phyloP scores from a whole-genome alignment of 2,797 vertebrate species.

The Salarias fasciatus region DNA sequence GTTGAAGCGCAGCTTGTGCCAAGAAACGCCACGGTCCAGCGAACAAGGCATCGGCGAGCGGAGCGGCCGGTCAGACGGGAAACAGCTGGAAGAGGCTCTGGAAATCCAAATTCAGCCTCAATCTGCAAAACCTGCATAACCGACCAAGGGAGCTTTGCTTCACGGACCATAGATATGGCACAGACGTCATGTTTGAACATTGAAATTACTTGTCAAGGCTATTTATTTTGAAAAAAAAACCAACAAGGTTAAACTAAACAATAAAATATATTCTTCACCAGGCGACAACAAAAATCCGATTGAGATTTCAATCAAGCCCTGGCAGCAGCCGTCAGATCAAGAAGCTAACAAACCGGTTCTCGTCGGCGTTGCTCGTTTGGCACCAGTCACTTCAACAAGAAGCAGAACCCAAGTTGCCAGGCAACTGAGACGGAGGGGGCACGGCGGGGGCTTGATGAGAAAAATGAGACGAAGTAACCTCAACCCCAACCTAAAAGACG shows the following conservation, averaged over 20 bases:
- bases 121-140: neutral
- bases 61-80: neutral
- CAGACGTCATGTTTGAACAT: neutral
- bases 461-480: slow-evolving; percentile 48
- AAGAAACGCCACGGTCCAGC: too few relatives aligned
- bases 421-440: slow-evolving; percentile 63
- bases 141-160: neutral
- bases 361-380: slow-evolving; percentile 41
- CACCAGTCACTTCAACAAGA: slow-evolving; percentile 37
- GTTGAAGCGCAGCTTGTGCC: neutral
- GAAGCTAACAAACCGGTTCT: slow-evolving; percentile 25
- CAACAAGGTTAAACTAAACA: neutral
- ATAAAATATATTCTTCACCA: too few relatives aligned
- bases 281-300: slow-evolving; percentile 1
- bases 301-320: too few relatives aligned
- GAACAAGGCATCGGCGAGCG: neutral
- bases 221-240: too few relatives aligned
- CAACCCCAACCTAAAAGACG: slow-evolving; percentile 3
- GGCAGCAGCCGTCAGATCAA: neutral
- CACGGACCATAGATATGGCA: too few relatives aligned
- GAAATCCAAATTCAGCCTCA: neutral
- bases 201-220: too few relatives aligned
- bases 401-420: slow-evolving; percentile 66
- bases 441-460: slow-evolving; percentile 44
- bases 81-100: neutral